Evolutionary conservation across 2,888 invertebrate species (phyloP).

Genomic region (Sipunculus nudus): DNA sequence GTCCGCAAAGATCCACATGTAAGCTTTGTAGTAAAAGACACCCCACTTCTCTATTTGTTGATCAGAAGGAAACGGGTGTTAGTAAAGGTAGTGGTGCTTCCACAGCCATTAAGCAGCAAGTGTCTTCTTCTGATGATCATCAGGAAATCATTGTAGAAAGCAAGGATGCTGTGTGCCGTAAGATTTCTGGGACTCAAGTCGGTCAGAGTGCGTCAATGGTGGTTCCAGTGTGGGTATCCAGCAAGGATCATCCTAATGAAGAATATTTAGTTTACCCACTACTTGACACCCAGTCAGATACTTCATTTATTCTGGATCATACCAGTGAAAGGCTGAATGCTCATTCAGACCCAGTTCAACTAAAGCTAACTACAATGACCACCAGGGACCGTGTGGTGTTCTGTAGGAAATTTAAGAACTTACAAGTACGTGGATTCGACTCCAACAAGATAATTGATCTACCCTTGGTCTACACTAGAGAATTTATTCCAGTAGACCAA

Average conservation of each 20-base stretch:
- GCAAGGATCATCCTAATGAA: constrained; percentile 13
- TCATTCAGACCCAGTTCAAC: constrained; percentile 6
- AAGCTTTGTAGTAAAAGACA: constrained; percentile 29
- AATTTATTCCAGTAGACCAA: constrained; percentile 33
- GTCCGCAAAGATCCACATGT: constrained; percentile 27
- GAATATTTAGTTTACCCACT: constrained; percentile 41
- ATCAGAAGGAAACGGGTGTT: neutral
- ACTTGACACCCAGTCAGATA: constrained; percentile 40
- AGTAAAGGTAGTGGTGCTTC: too few relatives aligned
- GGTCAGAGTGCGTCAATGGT: constrained; percentile 28
- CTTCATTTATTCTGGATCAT: constrained; percentile 26
- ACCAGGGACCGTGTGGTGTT: constrained; percentile 4
- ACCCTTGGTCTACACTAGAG: constrained; percentile 33
- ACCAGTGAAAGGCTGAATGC: constrained; percentile 19
- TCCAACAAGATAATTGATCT: constrained; percentile 18
- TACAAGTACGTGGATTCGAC: constrained; percentile 27
- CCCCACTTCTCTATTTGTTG: constrained; percentile 34
- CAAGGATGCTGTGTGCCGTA: neutral
- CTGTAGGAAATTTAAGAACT: constrained; percentile 15
- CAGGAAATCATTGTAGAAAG: neutral
- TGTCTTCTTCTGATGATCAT: too few relatives aligned
- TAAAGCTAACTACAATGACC: constrained; percentile 37
- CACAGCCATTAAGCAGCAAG: too few relatives aligned
- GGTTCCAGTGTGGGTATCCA: constrained; percentile 36
- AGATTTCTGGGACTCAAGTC: neutral